A percentile compares a stretch with the other conserved stretches of the same genome.
Evolutionary conservation across 2,797 vertebrate species (phyloP).

Genomic region (Spinus pinus): DNA sequence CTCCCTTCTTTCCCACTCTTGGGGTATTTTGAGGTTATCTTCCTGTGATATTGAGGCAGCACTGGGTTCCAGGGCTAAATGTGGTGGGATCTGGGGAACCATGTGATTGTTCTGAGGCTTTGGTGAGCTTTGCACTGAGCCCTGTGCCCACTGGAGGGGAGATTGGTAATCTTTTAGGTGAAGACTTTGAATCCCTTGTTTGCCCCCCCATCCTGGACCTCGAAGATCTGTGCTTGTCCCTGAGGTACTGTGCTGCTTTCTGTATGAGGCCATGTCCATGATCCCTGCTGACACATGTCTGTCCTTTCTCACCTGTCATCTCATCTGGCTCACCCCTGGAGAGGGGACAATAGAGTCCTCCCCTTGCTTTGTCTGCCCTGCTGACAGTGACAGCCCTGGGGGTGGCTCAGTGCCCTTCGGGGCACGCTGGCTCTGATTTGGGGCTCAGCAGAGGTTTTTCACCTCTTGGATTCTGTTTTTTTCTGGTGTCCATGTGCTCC

Average conservation of each 20-base stretch:
- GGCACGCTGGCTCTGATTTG: neutral
- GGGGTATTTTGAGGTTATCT: neutral
- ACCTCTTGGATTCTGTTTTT: neutral
- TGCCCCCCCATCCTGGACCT: too few relatives aligned
- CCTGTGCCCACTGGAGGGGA: neutral
- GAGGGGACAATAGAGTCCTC: neutral
- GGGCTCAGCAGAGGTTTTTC: neutral
- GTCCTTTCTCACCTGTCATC: neutral
- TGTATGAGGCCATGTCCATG: neutral
- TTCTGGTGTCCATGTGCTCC: neutral
- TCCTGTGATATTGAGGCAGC: neutral
- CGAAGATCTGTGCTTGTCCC: accelerated
- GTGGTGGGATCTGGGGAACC: neutral
- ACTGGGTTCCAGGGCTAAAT: neutral
- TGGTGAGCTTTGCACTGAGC: neutral
- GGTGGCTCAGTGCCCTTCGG: accelerated
- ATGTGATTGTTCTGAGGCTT: neutral
- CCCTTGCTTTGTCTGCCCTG: neutral
- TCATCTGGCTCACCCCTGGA: neutral
- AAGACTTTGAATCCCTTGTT: neutral
- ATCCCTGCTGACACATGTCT: neutral
- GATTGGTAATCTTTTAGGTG: neutral
- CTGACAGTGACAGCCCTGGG: neutral
- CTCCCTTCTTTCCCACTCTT: neutral
- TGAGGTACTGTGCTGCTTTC: neutral